Percentiles rank a stretch among this genome's conserved stretches.
These are phyloP conservation scores for Julus scanicus DNA, from an alignment of 2,888 invertebrate genomes.

Conservation along the genomic window DNA sequence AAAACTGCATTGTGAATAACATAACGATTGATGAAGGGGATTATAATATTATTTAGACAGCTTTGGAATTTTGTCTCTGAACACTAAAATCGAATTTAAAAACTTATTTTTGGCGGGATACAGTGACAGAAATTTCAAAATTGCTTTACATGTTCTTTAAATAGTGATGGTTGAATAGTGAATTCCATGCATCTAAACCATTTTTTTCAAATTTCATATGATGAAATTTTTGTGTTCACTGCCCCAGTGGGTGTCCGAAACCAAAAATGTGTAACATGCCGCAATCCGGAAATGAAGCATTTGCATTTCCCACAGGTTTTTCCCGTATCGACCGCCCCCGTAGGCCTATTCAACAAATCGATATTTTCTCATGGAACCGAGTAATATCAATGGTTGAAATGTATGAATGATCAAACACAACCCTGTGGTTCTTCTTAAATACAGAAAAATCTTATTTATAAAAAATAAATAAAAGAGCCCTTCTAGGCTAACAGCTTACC, in stretches of 20 bases:
- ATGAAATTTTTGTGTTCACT: not conserved
- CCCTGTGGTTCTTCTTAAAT: not conserved
- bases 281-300: not conserved
- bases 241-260: not conserved
- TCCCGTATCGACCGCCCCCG: not conserved
- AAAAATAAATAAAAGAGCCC: not conserved
- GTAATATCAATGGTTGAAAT: not conserved
- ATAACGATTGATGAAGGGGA: no score
- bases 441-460: not conserved
- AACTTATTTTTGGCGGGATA: no score
- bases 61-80: no score
- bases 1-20: no score
- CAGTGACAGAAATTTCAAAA: no score
- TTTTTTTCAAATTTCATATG: not conserved
- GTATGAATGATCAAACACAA: not conserved
- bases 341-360: conserved; percentile 8
- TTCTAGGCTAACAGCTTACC: not conserved
- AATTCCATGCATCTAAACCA: no score
- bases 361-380: not conserved
- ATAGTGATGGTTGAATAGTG: no score
- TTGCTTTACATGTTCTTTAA: no score
- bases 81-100: no score
- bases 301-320: conserved; percentile 5
- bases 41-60: no score
- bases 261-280: not conserved